A percentile compares a stretch with the other conserved stretches of the same genome.
phyloP scores from a whole-genome alignment of 2,113 vertebrate species.

The Pomatostomus ruficeps region DNA sequence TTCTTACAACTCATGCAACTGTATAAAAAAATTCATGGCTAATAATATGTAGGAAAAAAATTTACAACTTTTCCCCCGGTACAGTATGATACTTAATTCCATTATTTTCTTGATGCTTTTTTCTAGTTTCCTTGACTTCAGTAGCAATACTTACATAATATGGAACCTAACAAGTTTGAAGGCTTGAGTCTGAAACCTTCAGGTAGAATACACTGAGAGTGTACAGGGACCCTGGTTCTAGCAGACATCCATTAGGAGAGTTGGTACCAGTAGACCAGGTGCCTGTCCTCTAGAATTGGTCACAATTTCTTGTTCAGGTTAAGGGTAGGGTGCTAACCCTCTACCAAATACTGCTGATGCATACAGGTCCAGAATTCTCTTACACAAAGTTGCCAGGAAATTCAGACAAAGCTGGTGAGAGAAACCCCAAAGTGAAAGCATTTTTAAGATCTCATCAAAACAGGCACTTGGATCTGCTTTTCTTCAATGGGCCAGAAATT shows the following conservation, averaged over 20 bases:
- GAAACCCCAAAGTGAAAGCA: background rate
- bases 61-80: background rate
- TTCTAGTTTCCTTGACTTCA: background rate
- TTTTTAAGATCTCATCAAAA: background rate
- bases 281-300: background rate
- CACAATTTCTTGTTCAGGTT: accelerated
- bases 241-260: background rate
- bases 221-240: background rate
- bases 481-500: background rate
- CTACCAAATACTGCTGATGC: background rate
- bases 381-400: background rate
- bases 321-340: background rate
- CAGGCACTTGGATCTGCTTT: background rate
- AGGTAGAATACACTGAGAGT: background rate
- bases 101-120: background rate
- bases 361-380: background rate
- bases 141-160: background rate
- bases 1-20: background rate
- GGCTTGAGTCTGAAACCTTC: background rate
- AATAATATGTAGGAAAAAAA: background rate
- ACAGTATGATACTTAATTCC: background rate
- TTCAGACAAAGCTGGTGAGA: background rate
- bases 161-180: background rate
- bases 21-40: background rate
- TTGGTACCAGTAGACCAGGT: background rate